Conservation (phyloP, 1,140 invertebrate genomes). For the Mamestra configurata region DNA sequence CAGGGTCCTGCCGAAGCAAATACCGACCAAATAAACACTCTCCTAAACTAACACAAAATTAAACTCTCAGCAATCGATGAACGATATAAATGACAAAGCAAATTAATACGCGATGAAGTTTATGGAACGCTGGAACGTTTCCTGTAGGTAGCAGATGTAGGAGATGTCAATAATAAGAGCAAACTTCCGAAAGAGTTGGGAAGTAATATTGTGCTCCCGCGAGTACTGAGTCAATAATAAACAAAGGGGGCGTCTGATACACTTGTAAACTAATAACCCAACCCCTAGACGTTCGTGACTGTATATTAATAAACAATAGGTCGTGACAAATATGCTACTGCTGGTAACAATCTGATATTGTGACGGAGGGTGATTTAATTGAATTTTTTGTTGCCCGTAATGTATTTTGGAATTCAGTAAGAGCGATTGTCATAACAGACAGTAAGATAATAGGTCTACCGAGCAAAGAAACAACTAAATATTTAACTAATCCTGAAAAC, state of each 20-base stretch:
- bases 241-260: slow-evolving; percentile 85
- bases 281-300: slow-evolving; percentile 59
- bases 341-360: slow-evolving; percentile 48
- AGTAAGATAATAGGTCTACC: not conserved
- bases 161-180: slow-evolving; percentile 84
- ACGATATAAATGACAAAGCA: slow-evolving; percentile 52
- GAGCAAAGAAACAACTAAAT: too few species aligned
- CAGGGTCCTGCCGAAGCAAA: slow-evolving; percentile 17
- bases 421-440: not conserved
- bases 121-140: slow-evolving; percentile 76
- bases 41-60: slow-evolving; percentile 44
- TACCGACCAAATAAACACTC: slow-evolving; percentile 28
- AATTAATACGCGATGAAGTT: slow-evolving; percentile 79
- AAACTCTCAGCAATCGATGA: slow-evolving; percentile 34
- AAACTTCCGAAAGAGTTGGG: slow-evolving; percentile 87
- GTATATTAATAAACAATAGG: slow-evolving; percentile 78
- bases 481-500: not conserved
- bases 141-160: slow-evolving; percentile 85
- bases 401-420: slow-evolving; percentile 12
- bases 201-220: slow-evolving; percentile 85
- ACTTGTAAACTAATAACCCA: slow-evolving; percentile 87
- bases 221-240: slow-evolving; percentile 84
- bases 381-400: slow-evolving; percentile 46
- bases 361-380: slow-evolving; percentile 53
- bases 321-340: slow-evolving; percentile 58